These are phyloP conservation scores for Cataglyphis livida DNA, from an alignment of 2,888 invertebrate species.

Conservation along the genomic window DNA sequence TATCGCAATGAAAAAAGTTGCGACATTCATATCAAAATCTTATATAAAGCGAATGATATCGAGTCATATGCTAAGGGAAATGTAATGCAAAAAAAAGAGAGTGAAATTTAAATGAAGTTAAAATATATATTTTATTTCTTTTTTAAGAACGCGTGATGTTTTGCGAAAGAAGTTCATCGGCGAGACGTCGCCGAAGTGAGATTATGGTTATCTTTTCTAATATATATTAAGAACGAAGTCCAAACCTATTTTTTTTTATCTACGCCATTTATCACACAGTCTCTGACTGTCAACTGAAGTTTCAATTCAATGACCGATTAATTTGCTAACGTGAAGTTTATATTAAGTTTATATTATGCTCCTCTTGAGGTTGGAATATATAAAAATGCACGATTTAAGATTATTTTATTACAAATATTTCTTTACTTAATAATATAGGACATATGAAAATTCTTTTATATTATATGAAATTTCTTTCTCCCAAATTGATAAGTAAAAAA, in stretches of 20 bases:
- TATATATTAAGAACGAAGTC: slow-evolving; percentile 13
- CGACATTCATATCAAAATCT: not conserved
- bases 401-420: not conserved
- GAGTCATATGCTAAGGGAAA: not conserved
- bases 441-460: not conserved
- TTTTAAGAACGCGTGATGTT: not conserved
- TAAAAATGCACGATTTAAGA: not conserved
- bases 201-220: slow-evolving; percentile 12
- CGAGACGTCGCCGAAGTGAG: not conserved
- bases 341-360: not conserved
- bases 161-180: not conserved
- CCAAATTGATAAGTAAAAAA: not conserved
- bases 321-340: not conserved
- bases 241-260: slow-evolving; percentile 20
- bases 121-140: not conserved
- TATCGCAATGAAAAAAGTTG: not conserved
- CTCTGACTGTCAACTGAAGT: not conserved
- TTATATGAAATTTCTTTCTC: not conserved
- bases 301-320: not conserved
- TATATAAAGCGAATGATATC: not conserved
- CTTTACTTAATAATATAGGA: not conserved
- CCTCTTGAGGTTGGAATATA: not conserved
- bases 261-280: not conserved
- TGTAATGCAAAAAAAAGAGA: not conserved
- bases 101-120: slow-evolving; percentile 12